Evolutionary conservation across 2,797 vertebrate species (phyloP), one percentile per base, ranked within the genome.

Genomic region (Notamacropus eugenii): DNA sequence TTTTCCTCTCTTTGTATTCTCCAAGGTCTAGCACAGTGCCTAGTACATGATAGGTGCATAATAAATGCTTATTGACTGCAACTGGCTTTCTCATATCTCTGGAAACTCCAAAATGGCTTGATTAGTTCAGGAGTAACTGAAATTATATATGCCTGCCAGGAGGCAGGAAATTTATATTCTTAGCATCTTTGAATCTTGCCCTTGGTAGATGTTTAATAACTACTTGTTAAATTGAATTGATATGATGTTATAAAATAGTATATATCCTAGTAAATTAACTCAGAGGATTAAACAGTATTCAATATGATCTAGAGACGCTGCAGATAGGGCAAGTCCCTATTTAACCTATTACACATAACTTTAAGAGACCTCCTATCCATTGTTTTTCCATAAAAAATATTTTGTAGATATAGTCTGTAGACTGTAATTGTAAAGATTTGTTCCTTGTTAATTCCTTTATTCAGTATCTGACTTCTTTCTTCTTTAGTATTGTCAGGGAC

Each of bases 91-190:
- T 96, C 97, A 94, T 50, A 93, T 59, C 50, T 59, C 46, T 31
- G 62, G 55, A 56, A 96, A 95, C 95, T 96, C 91, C n/a, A 52
- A 87, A 92, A 92, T 92, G 62, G 97, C 91, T 92, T 74, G 0
- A 31, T 62, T 4, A 6, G 52, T 14, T 19, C 92, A 0, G 10
- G 97, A 93, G 93, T 55, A 94, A 1, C 31, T 93, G 67, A 91
- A 94, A 19, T 92, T 13, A 90, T 34, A 58, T 2, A 0, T 92
- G 92, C 28, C 46, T 34, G 29, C 62, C 16, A 54, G 29, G 90
- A 90, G 27, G 62, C 34, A 90, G 27, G 29, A 19, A 54, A 50
- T 50, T 90, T 54, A 13, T 54, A 54, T 90, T 90, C 90, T 28
- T 90, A 54, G 27, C 62, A 74, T 5, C 62, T 74, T 1, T 74